Conservation (phyloP, 2,888 invertebrate species). For the Andricus quercusramuli region DNA sequence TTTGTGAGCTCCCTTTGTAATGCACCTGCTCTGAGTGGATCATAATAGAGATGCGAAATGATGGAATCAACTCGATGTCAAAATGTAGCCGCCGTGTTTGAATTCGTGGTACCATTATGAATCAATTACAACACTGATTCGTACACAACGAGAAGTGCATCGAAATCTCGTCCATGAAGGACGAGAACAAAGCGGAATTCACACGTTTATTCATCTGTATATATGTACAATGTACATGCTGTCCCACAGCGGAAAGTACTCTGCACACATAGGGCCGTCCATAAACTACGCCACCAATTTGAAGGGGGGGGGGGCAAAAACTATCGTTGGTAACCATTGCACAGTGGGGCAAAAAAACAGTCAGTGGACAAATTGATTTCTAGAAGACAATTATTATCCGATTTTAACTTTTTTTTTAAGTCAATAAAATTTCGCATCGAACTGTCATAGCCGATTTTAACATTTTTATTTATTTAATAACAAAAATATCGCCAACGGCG, state of each 20-base stretch:
- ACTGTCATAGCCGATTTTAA: no score
- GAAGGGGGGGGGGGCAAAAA: no score
- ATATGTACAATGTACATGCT: constrained; percentile 45
- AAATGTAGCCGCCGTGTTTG: constrained; percentile 70
- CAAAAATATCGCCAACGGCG: no score
- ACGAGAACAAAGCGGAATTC: constrained; percentile 62
- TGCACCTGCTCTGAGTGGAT: background rate
- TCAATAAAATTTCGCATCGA: no score
- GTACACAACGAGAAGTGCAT: constrained; percentile 68
- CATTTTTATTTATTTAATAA: no score
- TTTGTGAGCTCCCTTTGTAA: background rate
- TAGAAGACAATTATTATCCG: no score
- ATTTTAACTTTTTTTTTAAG: no score
- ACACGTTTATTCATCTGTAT: constrained; percentile 45
- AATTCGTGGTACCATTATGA: constrained; percentile 72
- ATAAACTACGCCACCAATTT: no score
- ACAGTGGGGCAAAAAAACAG: no score
- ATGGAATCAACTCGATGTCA: constrained; percentile 66
- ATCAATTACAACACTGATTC: constrained; percentile 72
- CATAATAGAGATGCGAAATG: constrained; percentile 51
- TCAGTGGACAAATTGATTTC: no score
- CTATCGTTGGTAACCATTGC: no score
- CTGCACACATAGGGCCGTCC: background rate
- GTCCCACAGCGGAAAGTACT: constrained; percentile 47
- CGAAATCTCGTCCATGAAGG: constrained; percentile 64